These are phyloP conservation scores for Arnoldichthys spilopterus DNA, from an alignment of 2,797 vertebrate species.

Conservation along the genomic window DNA sequence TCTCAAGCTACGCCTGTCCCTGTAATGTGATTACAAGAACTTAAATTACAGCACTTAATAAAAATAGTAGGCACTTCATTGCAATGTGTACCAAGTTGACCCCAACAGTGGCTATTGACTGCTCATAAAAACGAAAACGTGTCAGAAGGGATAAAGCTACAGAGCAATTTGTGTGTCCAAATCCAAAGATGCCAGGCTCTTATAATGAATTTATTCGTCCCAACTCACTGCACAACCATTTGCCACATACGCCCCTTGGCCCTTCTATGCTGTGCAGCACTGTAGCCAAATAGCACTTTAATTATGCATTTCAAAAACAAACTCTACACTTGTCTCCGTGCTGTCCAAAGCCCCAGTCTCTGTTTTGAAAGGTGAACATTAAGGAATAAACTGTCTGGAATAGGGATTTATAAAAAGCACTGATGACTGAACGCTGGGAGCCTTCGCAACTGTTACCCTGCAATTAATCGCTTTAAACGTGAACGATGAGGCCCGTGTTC, in stretches of 20 bases:
- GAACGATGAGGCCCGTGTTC: slow-evolving; percentile 51
- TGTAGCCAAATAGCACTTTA: slow-evolving; percentile 39
- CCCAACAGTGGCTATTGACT: too few species aligned
- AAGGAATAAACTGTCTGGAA: slow-evolving; percentile 44
- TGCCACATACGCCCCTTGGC: neutral
- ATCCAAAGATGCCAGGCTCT: neutral
- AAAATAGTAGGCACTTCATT: too few species aligned
- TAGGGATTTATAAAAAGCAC: slow-evolving; percentile 44
- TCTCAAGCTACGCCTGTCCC: too few species aligned
- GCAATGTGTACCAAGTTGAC: too few species aligned
- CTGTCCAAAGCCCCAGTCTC: slow-evolving; percentile 44
- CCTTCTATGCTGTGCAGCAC: neutral
- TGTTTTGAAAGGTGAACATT: slow-evolving; percentile 50
- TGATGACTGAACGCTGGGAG: slow-evolving; percentile 43
- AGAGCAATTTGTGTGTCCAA: neutral
- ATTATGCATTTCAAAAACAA: slow-evolving; percentile 52
- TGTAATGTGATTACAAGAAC: too few species aligned
- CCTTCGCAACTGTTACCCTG: slow-evolving; percentile 47
- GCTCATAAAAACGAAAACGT: neutral
- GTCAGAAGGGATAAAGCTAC: neutral
- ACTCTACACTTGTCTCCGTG: slow-evolving; percentile 26
- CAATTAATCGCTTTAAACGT: slow-evolving; percentile 60
- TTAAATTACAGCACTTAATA: too few species aligned
- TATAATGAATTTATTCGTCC: neutral
- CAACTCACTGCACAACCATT: neutral